Evolutionary conservation across 2,888 invertebrate species (phyloP).

Genomic region (Temnothorax unifasciatus): DNA sequence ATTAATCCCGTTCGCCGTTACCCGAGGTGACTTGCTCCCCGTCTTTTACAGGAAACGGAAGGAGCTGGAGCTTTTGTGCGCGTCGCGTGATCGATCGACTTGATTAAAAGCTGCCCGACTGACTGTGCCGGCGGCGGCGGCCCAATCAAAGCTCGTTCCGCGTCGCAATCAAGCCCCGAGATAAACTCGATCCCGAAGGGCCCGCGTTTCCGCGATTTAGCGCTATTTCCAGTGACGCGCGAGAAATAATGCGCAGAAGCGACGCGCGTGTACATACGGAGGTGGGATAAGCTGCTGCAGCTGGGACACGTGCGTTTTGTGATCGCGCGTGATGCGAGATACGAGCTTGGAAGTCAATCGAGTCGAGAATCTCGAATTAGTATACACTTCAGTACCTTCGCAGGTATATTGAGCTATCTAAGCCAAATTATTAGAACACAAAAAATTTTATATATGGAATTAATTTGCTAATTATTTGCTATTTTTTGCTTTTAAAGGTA

Average conservation of each 20-base stretch:
- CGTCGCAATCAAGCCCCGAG: constrained; percentile 59
- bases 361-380: constrained; percentile 25
- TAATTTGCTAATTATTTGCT: no score
- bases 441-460: no score
- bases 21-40: constrained; percentile 4
- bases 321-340: constrained; percentile 7
- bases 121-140: constrained; percentile 39
- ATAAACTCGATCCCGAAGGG: constrained; percentile 59
- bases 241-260: constrained; percentile 51
- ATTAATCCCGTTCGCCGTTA: constrained; percentile 32
- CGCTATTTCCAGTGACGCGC: constrained; percentile 49
- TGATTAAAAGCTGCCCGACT: constrained; percentile 66
- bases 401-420: no score
- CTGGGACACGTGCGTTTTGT: constrained; percentile 16
- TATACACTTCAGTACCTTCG: not conserved
- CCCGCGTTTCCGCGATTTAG: constrained; percentile 52
- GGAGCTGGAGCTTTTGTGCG: constrained; percentile 52
- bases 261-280: constrained; percentile 45
- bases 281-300: not conserved
- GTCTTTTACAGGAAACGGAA: constrained; percentile 43
- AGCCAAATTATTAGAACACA: no score
- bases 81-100: constrained; percentile 65
- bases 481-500: no score
- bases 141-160: constrained; percentile 58
- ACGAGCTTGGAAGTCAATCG: constrained; percentile 6